Conservation (phyloP, 2,888 invertebrate genomes). For the Eilema depressum region DNA sequence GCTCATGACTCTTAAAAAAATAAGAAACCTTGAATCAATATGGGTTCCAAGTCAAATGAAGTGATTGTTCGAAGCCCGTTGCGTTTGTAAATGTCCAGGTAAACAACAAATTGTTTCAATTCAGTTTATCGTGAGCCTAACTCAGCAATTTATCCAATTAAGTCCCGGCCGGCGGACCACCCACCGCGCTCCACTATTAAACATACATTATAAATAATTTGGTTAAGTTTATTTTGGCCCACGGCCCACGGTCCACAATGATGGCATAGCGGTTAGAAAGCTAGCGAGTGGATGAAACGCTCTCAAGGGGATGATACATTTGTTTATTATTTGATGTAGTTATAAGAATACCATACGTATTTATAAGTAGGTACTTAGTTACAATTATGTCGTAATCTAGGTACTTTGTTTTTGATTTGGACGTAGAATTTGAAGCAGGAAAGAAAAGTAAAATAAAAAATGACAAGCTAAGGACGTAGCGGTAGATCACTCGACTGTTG, state of each 20-base stretch:
- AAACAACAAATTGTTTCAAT: constrained; percentile 80
- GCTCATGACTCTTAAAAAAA: background rate
- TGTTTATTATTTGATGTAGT: constrained; percentile 46
- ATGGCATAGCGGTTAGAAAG: constrained; percentile 62
- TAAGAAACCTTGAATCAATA: constrained; percentile 19
- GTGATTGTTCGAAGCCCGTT: constrained; percentile 17
- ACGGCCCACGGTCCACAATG: constrained; percentile 62
- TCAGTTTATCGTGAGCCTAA: constrained; percentile 84
- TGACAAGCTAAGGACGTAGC: no score
- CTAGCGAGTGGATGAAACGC: constrained; percentile 44
- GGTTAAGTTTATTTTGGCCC: constrained; percentile 74
- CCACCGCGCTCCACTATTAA: constrained; percentile 81
- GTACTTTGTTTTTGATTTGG: background rate
- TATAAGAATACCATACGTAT: constrained; percentile 35
- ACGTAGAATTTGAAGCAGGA: background rate
- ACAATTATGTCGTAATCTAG: background rate
- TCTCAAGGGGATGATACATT: constrained; percentile 39
- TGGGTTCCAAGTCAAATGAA: constrained; percentile 6
- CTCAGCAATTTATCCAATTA: constrained; percentile 85
- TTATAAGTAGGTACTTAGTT: no score
- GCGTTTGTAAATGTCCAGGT: constrained; percentile 62
- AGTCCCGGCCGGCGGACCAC: constrained; percentile 75
- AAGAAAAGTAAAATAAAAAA: background rate
- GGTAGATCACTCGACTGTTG: background rate
- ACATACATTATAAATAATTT: constrained; percentile 86